phyloP scores from a whole-genome alignment of 2,797 vertebrate genomes.

The Fratercula arctica region DNA sequence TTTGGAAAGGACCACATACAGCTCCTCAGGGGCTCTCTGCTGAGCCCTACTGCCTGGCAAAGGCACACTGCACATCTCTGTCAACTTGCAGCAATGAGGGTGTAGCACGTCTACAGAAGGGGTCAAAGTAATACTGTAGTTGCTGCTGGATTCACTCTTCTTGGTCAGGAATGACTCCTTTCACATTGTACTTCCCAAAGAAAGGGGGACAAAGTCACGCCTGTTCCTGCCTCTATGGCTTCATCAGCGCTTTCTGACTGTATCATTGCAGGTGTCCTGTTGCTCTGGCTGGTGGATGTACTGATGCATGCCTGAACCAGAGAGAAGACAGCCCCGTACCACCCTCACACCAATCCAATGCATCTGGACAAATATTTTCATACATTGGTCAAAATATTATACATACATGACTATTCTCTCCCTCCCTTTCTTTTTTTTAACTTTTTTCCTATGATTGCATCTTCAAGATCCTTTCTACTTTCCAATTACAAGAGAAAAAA shows the following conservation, averaged over 20 bases:
- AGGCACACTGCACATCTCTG: not conserved
- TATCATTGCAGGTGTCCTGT: not conserved
- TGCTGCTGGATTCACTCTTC: not conserved
- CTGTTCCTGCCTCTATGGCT: not conserved
- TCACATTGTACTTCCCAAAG: not conserved
- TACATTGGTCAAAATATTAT: not conserved
- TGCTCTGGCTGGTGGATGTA: not conserved
- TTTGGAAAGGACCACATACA: not conserved
- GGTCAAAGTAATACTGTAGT: not conserved
- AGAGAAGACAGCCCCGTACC: fast-evolving
- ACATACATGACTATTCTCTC: not conserved
- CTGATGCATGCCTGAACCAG: fast-evolving
- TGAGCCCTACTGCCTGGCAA: not conserved
- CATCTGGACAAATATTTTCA: not conserved
- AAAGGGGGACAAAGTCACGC: not conserved
- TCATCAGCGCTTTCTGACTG: not conserved
- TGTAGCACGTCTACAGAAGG: fast-evolving
- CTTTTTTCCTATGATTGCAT: not conserved
- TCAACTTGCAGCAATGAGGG: not conserved
- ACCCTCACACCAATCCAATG: not conserved
- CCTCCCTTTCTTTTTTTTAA: no score
- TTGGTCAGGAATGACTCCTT: not conserved
- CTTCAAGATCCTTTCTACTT: not conserved
- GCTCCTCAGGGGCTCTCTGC: not conserved
- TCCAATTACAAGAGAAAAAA: not conserved